phyloP scores from a whole-genome alignment of 2,797 vertebrate species.

The Peromyscus nudipes region DNA sequence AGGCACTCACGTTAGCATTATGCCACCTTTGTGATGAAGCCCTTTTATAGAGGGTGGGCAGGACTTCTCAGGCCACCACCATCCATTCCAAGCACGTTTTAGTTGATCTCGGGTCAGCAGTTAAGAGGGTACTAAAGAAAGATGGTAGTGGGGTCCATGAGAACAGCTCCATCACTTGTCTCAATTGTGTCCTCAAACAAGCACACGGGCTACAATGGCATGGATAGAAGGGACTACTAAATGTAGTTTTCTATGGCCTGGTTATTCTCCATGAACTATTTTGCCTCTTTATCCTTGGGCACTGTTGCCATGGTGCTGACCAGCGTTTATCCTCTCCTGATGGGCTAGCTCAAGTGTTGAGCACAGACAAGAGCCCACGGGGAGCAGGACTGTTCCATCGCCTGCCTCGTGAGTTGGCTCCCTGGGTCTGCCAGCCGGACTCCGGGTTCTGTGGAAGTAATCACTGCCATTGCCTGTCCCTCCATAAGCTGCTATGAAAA shows the following conservation, averaged over 20 bases:
- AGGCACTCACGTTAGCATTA: not conserved
- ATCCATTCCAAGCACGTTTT: not conserved
- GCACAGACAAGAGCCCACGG: not conserved
- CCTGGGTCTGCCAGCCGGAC: not conserved
- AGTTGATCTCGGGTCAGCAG: not conserved
- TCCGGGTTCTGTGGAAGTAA: not conserved
- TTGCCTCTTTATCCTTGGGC: not conserved
- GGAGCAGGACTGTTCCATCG: not conserved
- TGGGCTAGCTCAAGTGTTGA: not conserved
- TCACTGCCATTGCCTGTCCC: not conserved
- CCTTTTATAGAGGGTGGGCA: not conserved
- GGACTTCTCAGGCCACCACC: not conserved
- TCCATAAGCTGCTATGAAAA: not conserved
- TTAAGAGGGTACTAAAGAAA: not conserved
- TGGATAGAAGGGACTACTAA: too few relatives aligned
- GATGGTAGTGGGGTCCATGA: not conserved
- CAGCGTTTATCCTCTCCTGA: not conserved
- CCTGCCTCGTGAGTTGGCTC: not conserved
- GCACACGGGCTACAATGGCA: not conserved
- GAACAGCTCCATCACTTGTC: not conserved
- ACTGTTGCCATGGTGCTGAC: not conserved
- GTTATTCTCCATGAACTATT: not conserved
- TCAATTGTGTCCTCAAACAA: not conserved
- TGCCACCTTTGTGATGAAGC: not conserved
- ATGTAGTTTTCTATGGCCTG: not conserved